Evolutionary conservation across 2,113 vertebrate species (phyloP), one percentile per base, ranked within the genome.

Genomic region (Garra rufa): DNA sequence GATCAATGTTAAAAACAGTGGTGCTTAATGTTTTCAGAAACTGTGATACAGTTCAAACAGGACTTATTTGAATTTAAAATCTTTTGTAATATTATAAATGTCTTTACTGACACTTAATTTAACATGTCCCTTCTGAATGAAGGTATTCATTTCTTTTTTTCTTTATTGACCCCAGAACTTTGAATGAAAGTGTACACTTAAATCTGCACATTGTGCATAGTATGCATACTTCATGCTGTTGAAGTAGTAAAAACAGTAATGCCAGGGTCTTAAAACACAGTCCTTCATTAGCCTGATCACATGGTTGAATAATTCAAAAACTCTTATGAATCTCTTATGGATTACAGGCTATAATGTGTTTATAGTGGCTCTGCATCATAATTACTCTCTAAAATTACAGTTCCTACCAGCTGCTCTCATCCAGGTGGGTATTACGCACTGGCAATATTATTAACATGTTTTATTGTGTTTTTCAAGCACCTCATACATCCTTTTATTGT

Each of bases 251-350:
- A 6, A 34, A 41, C 34, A 70, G 13, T 15, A 71, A 4, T 21
- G 30, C 65, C 65, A 67, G 30, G 19, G 34, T 19, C 65, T 69
- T 41, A 21, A 69, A 21, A 24, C 38, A n/a, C 19, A 71, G 69
- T 44, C n/a, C 11, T 44, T 21, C 48, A 43, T 61, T 43, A 61
- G n/a, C 38, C 34, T 61, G 38, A 57, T 59, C 76, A 78, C 52
- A 38, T 61, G n/a, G 21, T 15, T 43, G 76, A 78, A 7, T 52
- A 76, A 73, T 73, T 44, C 6, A 26, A 73, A 73, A 73, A 24
- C 41, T 44, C 69, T 73, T 43, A 24, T 71, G n/a, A 44, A 73
- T 73, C 69, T 73, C 69, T 46, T 30, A 28, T 50, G 73, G 46
- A 75, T 48, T 75, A 48, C 21, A 75, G 44, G 30, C 73, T 50